Evolutionary conservation across 2,797 vertebrate species (phyloP).

Genomic region (Enteromius radiatus): DNA sequence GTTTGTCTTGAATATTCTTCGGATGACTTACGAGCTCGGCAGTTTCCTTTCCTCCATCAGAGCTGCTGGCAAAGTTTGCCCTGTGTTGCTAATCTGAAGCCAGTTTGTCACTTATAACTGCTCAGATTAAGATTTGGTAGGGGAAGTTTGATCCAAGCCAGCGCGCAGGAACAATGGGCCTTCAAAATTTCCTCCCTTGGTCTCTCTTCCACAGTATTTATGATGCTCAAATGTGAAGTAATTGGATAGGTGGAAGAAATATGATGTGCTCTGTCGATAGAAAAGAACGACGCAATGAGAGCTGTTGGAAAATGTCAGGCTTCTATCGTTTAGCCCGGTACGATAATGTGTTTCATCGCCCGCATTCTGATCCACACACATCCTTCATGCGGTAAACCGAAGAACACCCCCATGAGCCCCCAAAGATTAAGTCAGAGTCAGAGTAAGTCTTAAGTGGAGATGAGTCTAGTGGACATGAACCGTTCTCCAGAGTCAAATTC

Average conservation of each 20-base stretch:
- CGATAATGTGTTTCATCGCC: conserved; percentile 31
- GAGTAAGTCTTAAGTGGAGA: conserved; percentile 40
- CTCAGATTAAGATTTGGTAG: conserved; percentile 43
- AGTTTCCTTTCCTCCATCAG: conserved; percentile 23
- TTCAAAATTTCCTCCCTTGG: conserved; percentile 51
- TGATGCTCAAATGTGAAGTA: conserved; percentile 51
- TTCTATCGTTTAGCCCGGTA: conserved; percentile 40
- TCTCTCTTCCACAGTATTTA: conserved; percentile 55
- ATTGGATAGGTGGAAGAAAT: conserved; percentile 56
- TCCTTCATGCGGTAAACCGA: conserved; percentile 39
- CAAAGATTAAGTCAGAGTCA: conserved; percentile 29
- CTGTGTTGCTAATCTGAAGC: conserved; percentile 43
- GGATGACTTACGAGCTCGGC: conserved; percentile 30
- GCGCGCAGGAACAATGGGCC: conserved; percentile 29
- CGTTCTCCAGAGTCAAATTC: conserved; percentile 36
- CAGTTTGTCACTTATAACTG: conserved; percentile 45
- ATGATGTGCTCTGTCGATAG: conserved; percentile 38
- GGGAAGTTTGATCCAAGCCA: conserved; percentile 29
- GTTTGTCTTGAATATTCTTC: conserved; percentile 31
- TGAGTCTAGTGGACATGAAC: conserved; percentile 37
- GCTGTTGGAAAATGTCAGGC: conserved; percentile 48
- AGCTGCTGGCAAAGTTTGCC: conserved; percentile 31
- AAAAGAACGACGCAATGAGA: conserved; percentile 29
- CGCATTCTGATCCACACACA: conserved; percentile 31
- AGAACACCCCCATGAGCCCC: conserved; percentile 14